Conservation (phyloP, 2,888 invertebrate species). For the Chymomyza fuscimana region DNA sequence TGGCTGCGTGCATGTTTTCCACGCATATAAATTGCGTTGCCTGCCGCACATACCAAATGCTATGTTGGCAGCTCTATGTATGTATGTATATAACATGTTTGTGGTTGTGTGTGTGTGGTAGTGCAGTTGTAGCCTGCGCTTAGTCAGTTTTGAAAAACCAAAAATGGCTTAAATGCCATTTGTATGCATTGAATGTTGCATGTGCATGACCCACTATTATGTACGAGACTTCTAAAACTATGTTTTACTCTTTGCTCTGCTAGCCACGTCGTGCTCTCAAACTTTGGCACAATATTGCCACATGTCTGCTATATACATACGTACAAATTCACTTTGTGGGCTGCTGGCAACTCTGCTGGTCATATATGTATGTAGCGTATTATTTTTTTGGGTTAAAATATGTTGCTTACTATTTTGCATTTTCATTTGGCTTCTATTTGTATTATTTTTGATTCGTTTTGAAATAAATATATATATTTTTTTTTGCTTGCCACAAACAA, state of each 20-base stretch:
- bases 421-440: conserved; percentile 41
- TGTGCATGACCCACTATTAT: conserved; percentile 29
- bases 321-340: background rate
- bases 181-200: conserved; percentile 77
- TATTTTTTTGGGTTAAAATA: conserved; percentile 52
- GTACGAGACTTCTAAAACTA: background rate
- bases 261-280: background rate
- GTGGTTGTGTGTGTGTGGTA: conserved; percentile 6
- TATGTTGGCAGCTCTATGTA: background rate
- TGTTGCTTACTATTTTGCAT: conserved; percentile 58
- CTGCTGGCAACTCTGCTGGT: background rate
- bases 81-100: conserved; percentile 12
- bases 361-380: background rate
- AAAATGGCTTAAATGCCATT: conserved; percentile 76
- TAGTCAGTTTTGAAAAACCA: conserved; percentile 59
- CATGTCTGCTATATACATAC: background rate
- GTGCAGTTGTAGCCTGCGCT: conserved; percentile 45
- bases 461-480: conserved; percentile 35
- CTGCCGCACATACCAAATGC: conserved; percentile 18
- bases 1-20: conserved; percentile 43
- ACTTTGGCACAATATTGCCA: background rate
- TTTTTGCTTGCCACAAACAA: conserved; percentile 12
- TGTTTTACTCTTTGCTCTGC: background rate
- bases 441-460: conserved; percentile 62
- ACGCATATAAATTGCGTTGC: conserved; percentile 72